phyloP scores from a whole-genome alignment of 2,113 vertebrate genomes.

The Hippoglossus stenolepis region DNA sequence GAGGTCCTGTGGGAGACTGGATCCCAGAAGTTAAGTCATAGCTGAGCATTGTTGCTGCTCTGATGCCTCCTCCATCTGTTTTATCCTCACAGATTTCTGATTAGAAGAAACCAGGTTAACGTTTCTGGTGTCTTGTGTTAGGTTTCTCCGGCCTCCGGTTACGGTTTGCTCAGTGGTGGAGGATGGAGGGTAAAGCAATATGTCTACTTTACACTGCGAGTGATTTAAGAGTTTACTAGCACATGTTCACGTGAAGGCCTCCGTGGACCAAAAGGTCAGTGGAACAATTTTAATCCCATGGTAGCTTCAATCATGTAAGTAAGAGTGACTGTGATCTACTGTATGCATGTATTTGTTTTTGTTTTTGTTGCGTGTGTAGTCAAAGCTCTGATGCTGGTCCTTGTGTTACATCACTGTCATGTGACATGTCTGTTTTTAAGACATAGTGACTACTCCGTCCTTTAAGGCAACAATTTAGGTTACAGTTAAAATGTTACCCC shows the following conservation, averaged over 20 bases:
- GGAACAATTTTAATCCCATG: conserved; percentile 21
- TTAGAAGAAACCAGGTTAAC: neutral
- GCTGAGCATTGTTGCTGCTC: conserved; percentile 6
- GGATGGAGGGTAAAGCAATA: neutral
- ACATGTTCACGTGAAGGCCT: neutral
- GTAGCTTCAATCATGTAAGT: neutral
- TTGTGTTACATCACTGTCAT: no score
- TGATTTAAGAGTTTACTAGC: neutral
- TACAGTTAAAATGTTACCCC: no score
- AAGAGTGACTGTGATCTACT: neutral
- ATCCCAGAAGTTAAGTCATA: conserved; percentile 31
- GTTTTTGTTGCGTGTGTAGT: neutral
- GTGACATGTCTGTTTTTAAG: no score
- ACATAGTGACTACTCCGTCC: no score
- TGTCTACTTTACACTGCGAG: neutral
- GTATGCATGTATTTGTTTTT: neutral
- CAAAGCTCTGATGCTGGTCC: no score
- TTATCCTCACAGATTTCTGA: neutral
- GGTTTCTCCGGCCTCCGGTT: neutral
- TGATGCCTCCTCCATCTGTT: neutral
- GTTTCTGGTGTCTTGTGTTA: neutral
- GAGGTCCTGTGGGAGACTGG: conserved; percentile 56
- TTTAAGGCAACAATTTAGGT: no score
- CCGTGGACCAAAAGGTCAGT: conserved; percentile 14
- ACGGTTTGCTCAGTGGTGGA: neutral